Percentiles rank a stretch among this genome's conserved stretches.
Evolutionary conservation across 2,797 vertebrate genomes (phyloP).

Genomic region (Pterois miles): DNA sequence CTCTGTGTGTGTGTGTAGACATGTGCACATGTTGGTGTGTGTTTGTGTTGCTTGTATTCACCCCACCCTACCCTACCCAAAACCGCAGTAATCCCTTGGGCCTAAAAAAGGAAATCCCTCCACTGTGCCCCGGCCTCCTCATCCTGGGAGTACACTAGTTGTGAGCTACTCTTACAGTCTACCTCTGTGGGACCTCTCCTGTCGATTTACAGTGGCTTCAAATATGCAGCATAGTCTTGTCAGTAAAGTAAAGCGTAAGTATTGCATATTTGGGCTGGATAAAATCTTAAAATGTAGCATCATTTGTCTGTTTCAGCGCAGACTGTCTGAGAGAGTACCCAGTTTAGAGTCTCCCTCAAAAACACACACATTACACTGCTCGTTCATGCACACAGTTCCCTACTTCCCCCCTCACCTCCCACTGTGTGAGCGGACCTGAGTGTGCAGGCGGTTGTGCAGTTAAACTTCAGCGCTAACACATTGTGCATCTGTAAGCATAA

Average conservation of each 20-base stretch:
- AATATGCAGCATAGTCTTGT: constrained; percentile 11
- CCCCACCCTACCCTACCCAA: constrained; percentile 21
- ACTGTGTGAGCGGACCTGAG: constrained; percentile 31
- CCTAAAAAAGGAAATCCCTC: constrained; percentile 69
- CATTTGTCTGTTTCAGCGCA: not conserved
- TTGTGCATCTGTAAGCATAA: constrained; percentile 37
- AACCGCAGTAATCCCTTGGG: constrained; percentile 66
- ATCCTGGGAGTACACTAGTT: constrained; percentile 37
- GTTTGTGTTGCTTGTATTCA: constrained; percentile 47
- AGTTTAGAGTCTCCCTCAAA: constrained; percentile 25
- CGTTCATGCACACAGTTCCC: constrained; percentile 26
- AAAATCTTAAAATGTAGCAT: constrained; percentile 9
- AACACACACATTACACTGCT: constrained; percentile 34
- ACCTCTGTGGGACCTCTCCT: not conserved
- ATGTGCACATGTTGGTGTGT: constrained; percentile 10
- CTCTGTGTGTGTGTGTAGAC: not conserved
- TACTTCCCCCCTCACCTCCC: constrained; percentile 13
- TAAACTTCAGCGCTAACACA: constrained; percentile 30
- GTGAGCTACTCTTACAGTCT: constrained; percentile 20
- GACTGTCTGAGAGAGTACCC: constrained; percentile 10
- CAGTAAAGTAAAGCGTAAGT: not conserved
- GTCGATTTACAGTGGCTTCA: constrained; percentile 17
- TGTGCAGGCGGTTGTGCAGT: constrained; percentile 15
- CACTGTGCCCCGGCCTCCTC: constrained; percentile 40
- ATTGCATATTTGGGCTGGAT: not conserved